Conservation (phyloP, 2,113 vertebrate genomes). For the Martes martes region DNA sequence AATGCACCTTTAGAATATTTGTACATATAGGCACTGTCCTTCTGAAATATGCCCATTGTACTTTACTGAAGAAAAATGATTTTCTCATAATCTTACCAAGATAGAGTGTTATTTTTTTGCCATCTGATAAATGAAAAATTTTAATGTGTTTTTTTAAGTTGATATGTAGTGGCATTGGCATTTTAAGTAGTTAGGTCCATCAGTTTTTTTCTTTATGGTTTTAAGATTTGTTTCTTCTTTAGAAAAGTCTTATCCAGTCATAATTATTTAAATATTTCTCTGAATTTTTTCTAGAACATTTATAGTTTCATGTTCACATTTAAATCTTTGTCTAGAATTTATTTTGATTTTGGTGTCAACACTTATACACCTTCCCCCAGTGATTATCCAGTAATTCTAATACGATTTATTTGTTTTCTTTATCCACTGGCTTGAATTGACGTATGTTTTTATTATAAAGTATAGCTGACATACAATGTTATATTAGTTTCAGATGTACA, state of each 20-base stretch:
- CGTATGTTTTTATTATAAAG: background rate
- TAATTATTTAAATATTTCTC: background rate
- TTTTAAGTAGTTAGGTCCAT: background rate
- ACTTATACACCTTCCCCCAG: background rate
- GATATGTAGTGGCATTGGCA: background rate
- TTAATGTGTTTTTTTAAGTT: background rate
- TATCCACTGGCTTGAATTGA: background rate
- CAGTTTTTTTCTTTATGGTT: background rate
- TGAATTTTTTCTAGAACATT: background rate
- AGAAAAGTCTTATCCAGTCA: background rate
- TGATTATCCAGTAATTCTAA: background rate
- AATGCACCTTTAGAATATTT: background rate
- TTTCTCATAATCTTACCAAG: background rate
- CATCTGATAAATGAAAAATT: background rate
- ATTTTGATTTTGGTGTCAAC: background rate
- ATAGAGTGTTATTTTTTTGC: background rate
- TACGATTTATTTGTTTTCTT: background rate
- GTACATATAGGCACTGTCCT: background rate
- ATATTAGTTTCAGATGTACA: background rate
- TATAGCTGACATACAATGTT: background rate
- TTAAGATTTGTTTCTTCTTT: background rate
- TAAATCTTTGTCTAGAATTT: conserved; percentile 7
- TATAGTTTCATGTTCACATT: background rate
- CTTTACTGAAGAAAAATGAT: background rate
- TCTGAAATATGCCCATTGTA: background rate